Base-by-base conservation (phyloP, 92 coral and sea anemone species). In the Phenganax subtilis region DNA sequence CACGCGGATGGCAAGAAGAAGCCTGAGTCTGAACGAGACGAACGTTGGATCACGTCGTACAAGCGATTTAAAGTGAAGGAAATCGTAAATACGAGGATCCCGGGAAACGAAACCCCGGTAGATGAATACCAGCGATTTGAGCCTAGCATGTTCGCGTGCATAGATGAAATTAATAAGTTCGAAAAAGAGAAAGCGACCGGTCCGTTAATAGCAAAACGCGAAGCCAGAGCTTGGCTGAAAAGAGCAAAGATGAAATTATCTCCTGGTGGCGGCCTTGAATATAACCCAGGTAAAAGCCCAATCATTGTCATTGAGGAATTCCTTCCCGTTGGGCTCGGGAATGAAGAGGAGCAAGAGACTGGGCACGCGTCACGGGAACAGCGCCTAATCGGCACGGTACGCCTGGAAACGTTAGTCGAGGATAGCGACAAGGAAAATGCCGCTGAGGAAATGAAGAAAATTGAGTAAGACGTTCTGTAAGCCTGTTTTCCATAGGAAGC, bases 301-400 rank as follows among this genome's bases (percentile, higher is more conserved):
- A 82, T 94, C 11, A 94, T 94, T 7, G 97, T 94, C 25, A 90
- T 94, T 37, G 97, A 92, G 77, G 97, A 94, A 59, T 94, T 89
- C 84, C 81, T 86, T 56, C 90, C 87, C 0, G 80, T 53, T 15
- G 67, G 59, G 15, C 77, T 15, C 29, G 16, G 17, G 12, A 55
- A 54, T 53, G 79, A 37, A 7, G 86, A 54, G n/a, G 77, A 59
- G 57, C 81, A 57, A 5, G 84, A 85, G 20, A 72, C 76, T 60
- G 84, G 20, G 15, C 53, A 89, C 12, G 71, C 66, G 10, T 28
- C 75, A 56, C 61, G 31, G 10, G 64, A 30, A 11, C 55, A 60
- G 65, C 57, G 27, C 8, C 6, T 44, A 61, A 57, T 16, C 53
- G 17, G 47, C 59, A 10, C 54, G 57, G 66, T 57, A 75, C 66